A percentile compares a stretch with the other conserved stretches of the same genome.
phyloP scores from a whole-genome alignment of 2,888 invertebrate genomes.

The Drosophila mettleri region DNA sequence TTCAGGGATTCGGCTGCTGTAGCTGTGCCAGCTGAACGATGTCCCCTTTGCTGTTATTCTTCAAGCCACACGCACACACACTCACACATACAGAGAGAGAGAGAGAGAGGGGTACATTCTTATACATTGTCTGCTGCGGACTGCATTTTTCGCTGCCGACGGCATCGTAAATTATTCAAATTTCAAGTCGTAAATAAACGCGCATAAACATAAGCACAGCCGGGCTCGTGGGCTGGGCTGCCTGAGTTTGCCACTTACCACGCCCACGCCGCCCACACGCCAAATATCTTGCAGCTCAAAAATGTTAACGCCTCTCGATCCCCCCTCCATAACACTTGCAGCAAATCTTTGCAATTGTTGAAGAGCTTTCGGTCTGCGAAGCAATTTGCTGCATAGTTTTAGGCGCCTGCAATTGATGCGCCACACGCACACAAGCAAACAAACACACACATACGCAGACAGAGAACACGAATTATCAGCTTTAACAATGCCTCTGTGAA shows the following conservation, averaged over 20 bases:
- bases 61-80: neutral
- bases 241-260: conserved; percentile 31
- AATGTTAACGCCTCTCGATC: conserved; percentile 19
- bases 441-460: neutral
- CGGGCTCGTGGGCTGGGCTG: neutral
- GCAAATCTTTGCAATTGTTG: conserved; percentile 45
- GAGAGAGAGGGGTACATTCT: conserved; percentile 16
- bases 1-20: conserved; percentile 33
- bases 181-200: conserved; percentile 77
- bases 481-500: conserved; percentile 10
- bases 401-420: conserved; percentile 29
- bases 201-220: conserved; percentile 72
- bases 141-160: conserved; percentile 46
- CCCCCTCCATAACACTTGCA: conserved; percentile 9
- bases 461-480: conserved; percentile 20
- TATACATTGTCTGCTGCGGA: conserved; percentile 6
- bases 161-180: conserved; percentile 78
- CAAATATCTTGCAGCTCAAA: conserved; percentile 40
- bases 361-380: conserved; percentile 7
- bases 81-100: neutral
- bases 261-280: conserved; percentile 37
- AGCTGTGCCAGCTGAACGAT: conserved; percentile 27
- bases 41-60: conserved; percentile 38
- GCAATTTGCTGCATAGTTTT: conserved; percentile 42
- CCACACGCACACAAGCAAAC: neutral